Conservation (phyloP, 2,797 vertebrate species). For the Heliangelus exortis region DNA sequence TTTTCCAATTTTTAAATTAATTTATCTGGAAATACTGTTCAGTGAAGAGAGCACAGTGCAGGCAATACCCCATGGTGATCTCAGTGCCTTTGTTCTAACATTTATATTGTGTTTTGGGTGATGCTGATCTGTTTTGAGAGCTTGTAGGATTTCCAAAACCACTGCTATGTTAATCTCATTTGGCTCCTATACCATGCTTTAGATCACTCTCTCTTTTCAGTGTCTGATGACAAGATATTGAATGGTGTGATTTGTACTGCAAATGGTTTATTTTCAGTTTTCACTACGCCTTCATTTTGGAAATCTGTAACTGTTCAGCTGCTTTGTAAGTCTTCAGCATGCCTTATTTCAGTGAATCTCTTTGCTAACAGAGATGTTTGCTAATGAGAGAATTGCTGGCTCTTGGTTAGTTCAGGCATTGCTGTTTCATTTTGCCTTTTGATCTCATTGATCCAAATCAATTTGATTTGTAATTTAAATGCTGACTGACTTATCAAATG, state of each 20-base stretch:
- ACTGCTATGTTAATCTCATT: conserved; percentile 28
- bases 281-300: neutral
- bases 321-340: neutral
- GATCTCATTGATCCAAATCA: neutral
- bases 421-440: neutral
- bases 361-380: neutral
- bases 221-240: neutral
- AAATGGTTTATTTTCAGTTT: conserved; percentile 2
- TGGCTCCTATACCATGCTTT: neutral
- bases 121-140: conserved; percentile 25
- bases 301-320: neutral
- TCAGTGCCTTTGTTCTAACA: neutral
- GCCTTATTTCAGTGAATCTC: neutral
- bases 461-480: neutral
- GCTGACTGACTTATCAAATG: neutral
- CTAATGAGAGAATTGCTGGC: neutral
- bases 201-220: neutral
- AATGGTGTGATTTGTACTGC: neutral
- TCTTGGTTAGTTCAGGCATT: neutral
- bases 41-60: neutral
- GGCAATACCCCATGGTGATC: neutral
- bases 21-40: conserved; percentile 25
- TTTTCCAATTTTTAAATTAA: neutral
- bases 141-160: conserved; percentile 46
- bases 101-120: neutral